phyloP scores from a whole-genome alignment of 2,888 invertebrate species.

The Apomyelois bistriatella region DNA sequence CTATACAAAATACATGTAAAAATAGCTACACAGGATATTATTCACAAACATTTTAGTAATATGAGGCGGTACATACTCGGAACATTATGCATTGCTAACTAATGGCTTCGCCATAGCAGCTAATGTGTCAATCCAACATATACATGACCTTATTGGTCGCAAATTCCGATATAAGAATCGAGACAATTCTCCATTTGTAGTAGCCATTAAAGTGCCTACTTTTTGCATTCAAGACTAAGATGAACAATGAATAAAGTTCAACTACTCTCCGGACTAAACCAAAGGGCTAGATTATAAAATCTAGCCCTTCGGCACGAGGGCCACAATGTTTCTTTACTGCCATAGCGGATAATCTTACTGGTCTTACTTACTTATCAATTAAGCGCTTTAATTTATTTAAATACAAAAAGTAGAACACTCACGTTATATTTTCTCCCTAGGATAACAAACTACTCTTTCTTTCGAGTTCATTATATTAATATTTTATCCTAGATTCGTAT shows the following conservation, averaged over 20 bases:
- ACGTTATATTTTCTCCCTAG: neutral
- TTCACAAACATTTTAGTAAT: slow-evolving; percentile 2
- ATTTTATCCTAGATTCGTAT: neutral
- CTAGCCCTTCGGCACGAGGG: too few relatives aligned
- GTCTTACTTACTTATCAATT: too few relatives aligned
- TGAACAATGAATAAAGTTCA: neutral
- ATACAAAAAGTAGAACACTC: slow-evolving; percentile 4
- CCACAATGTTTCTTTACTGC: too few relatives aligned
- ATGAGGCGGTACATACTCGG: slow-evolving; percentile 4
- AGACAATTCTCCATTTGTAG: slow-evolving; percentile 1
- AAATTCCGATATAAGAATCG: slow-evolving; percentile 1
- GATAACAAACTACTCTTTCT: neutral
- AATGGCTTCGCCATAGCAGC: neutral
- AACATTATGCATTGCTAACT: neutral
- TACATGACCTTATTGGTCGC: slow-evolving; percentile 1
- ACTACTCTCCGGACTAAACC: too few relatives aligned
- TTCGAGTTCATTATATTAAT: neutral
- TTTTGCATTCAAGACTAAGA: neutral
- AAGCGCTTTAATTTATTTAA: neutral
- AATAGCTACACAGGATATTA: neutral
- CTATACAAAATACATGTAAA: slow-evolving; percentile 5
- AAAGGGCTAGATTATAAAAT: too few relatives aligned
- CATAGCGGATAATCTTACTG: too few relatives aligned
- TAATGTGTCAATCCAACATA: neutral
- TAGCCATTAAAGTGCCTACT: neutral